Base-by-base conservation (phyloP, 1,140 invertebrate species). In the Cotesia vestalis region DNA sequence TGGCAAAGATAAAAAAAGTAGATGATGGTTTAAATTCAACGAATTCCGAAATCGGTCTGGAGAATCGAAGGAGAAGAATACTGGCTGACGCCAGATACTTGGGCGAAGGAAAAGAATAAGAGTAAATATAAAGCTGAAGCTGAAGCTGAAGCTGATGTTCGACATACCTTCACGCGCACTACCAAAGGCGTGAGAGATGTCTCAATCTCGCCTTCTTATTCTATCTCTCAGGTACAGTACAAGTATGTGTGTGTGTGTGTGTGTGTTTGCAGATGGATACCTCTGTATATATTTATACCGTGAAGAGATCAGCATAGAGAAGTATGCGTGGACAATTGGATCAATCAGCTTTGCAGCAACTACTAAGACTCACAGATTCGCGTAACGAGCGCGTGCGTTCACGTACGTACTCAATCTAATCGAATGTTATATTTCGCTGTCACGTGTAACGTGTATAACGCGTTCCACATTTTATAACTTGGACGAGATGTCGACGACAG, bases 91-190 rank as follows among this genome's bases (percentile, higher is more conserved):
- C 40, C 40, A 46, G 40, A 46, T 6, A 46, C 40, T 46, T 46
- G 40, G 40, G 40, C 6, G 40, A 46, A 46, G 40, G 40, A 46
- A 46, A 46, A 46, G 40, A 46, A 46, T 46, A 46, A 46, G 40
- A 46, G 40, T 46, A 46, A 27, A 27, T 27, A 27, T 27, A 27
- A 70, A 79, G 75, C 27, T 27, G 2, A 27, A 27, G 27, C 27
- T 27, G 27, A 27, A 27, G 27, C 27, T 27, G 27, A 27, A 27
- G 27, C 71, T 17, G 62, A 46, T 60, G 64, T 77, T 78, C 73
- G 75, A 73, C 80, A 77, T 80, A 78, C 76, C 77, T 79, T 76
- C 78, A 78, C 80, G 80, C 79, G 77, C 78, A 78, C 71, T 59
- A 73, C 71, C 70, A 76, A 76, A 76, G 74, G 74, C 66, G 73